Percentiles rank a stretch among this genome's conserved stretches.
phyloP scores from a whole-genome alignment of 2,888 invertebrate species.

The Hipparchia sbordonii region DNA sequence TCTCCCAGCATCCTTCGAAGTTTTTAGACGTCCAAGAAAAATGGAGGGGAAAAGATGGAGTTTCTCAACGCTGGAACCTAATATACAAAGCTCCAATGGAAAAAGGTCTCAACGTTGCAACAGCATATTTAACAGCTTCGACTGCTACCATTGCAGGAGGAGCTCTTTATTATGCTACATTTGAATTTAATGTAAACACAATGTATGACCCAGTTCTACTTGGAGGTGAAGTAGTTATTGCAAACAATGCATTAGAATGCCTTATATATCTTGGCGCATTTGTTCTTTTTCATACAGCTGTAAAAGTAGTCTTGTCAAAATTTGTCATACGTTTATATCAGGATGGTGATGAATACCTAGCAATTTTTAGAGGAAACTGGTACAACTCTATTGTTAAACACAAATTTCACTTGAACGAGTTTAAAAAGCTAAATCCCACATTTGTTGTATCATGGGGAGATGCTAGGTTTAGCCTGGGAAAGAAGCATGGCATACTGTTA shows the following conservation, averaged over 20 bases:
- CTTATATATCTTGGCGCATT: conserved; percentile 66
- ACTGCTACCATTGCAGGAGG: conserved; percentile 51
- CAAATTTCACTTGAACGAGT: conserved; percentile 65
- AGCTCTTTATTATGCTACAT: conserved; percentile 61
- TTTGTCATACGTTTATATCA: conserved; percentile 71
- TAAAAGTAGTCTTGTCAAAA: conserved; percentile 66
- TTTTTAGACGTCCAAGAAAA: conserved; percentile 64
- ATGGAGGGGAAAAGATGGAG: conserved; percentile 63
- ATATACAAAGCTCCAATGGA: conserved; percentile 78
- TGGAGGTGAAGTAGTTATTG: conserved; percentile 65
- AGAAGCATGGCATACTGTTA: conserved; percentile 67
- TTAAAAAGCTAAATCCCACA: conserved; percentile 63
- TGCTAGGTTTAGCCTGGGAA: conserved; percentile 66
- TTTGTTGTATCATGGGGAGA: conserved; percentile 68
- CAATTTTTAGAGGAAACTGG: conserved; percentile 65
- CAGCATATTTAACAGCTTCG: conserved; percentile 63
- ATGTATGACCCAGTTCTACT: conserved; percentile 61
- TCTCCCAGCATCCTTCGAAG: conserved; percentile 60
- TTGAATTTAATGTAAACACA: conserved; percentile 55
- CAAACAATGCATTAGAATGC: conserved; percentile 65
- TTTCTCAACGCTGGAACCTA: conserved; percentile 64
- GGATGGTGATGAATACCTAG: conserved; percentile 71
- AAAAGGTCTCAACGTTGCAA: conserved; percentile 54
- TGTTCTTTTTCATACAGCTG: conserved; percentile 59
- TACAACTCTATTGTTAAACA: conserved; percentile 62